Evolutionary conservation across 1,140 invertebrate genomes (phyloP), one percentile per base, ranked within the genome.

Genomic region (Drosophila pectinifera): DNA sequence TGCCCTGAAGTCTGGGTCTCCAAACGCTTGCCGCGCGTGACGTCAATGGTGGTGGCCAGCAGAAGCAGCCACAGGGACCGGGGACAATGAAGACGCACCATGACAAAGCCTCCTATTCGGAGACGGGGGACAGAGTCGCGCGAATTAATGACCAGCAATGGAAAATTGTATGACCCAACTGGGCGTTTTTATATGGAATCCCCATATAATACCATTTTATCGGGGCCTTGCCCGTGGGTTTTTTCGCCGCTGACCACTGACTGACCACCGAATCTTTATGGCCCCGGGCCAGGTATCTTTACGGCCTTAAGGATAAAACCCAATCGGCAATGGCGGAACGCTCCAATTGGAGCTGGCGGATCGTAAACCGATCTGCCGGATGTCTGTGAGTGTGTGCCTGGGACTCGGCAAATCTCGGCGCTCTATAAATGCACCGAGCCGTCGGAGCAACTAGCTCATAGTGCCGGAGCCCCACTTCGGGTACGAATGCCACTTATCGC

Each of bases 91-190:
- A 22, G 26, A 57, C 20, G 28, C 8, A 28, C 45, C 48, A 56
- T 39, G 41, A 57, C n/a, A 56, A 10, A 31, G 39, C 39, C 48
- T 68, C 38, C 1, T 8, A 34, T 1, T 11, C 22, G 39, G 45
- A 22, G 46, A 38, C 22, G 53, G 26, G 54, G 54, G 46, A 73
- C 69, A 43, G 49, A 53, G 26, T 49, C 39, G 38, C 51, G 34
- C 48, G 49, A 88, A 89, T 88, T 89, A 88, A 89, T 89, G 73
- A 39, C 76, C 73, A 75, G 78, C 65, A 78, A 85, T 86, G 81
- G 76, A 80, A 76, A 48, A 64, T 62, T 62, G 61, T 57, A 73
- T 74, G 59, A 56, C 31, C 74, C 63, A 72, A 75, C 74, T 57
- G 53, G n/a, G 64, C 81, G 79, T 70, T 89, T 88, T 88, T 89